These are phyloP conservation scores for Cardiocondyla obscurior DNA, from an alignment of 1,140 invertebrate species.

Conservation along the genomic window DNA sequence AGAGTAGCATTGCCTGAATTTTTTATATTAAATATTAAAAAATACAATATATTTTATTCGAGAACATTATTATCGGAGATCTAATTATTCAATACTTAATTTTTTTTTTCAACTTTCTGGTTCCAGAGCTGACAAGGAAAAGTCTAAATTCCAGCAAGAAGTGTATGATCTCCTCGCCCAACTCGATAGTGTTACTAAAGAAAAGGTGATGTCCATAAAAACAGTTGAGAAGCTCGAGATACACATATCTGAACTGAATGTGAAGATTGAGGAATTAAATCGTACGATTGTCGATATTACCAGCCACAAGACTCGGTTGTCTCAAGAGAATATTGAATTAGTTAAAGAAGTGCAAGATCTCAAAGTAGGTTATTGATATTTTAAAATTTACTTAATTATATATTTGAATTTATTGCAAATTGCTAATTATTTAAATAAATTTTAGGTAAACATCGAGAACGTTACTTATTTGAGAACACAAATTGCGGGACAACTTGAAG, in stretches of 20 bases:
- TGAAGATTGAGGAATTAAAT: slow-evolving; percentile 98
- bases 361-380: slow-evolving; percentile 85
- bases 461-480: slow-evolving; percentile 94
- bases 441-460: slow-evolving; percentile 94
- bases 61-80: neutral
- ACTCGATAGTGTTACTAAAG: slow-evolving; percentile 96
- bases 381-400: neutral
- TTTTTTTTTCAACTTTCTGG: slow-evolving; percentile 2
- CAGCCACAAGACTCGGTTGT: slow-evolving; percentile 93
- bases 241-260: slow-evolving; percentile 93
- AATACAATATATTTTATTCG: neutral
- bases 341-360: slow-evolving; percentile 97
- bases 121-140: slow-evolving; percentile 96
- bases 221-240: slow-evolving; percentile 96
- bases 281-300: slow-evolving; percentile 97
- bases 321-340: slow-evolving; percentile 96
- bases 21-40: neutral
- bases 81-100: neutral
- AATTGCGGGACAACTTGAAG: slow-evolving; percentile 94
- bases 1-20: slow-evolving; percentile 28
- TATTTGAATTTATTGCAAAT: neutral
- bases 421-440: slow-evolving; percentile 25
- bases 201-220: slow-evolving; percentile 93
- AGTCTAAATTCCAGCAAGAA: slow-evolving; percentile 97
- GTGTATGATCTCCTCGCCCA: slow-evolving; percentile 97